Evolutionary conservation across 1,140 invertebrate species (phyloP).

Genomic region (Pollicipes pollicipes): DNA sequence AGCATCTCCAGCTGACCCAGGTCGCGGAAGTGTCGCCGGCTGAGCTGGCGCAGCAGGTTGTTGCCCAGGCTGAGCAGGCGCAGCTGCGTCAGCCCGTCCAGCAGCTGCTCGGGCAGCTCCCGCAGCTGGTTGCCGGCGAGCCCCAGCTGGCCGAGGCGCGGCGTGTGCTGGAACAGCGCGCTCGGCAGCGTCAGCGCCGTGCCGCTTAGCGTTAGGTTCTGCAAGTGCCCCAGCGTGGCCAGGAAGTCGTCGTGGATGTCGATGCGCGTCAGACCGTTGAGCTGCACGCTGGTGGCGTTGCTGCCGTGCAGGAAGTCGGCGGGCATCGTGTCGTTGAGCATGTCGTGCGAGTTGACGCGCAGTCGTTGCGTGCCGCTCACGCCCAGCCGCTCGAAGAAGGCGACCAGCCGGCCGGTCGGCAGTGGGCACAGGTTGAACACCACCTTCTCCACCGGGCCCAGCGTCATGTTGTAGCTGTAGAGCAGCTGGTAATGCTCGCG

Average conservation of each 20-base stretch:
- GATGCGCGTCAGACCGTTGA: background rate
- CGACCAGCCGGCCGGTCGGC: background rate
- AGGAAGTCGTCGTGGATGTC: background rate
- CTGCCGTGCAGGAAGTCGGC: background rate
- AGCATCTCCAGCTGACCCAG: conserved; percentile 21
- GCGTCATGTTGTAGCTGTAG: background rate
- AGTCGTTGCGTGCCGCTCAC: background rate
- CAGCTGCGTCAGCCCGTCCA: background rate
- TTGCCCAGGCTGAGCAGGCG: background rate
- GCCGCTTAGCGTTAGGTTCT: background rate
- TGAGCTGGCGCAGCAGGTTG: conserved; percentile 21
- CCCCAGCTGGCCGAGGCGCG: background rate
- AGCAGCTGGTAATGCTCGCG: background rate
- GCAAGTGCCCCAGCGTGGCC: background rate
- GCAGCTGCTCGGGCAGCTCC: background rate
- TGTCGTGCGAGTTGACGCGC: background rate
- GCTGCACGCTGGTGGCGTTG: background rate
- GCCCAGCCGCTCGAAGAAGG: background rate
- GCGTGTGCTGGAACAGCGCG: background rate
- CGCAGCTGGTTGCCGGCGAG: background rate
- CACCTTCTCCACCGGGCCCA: background rate
- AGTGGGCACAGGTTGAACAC: background rate
- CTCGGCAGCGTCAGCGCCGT: background rate
- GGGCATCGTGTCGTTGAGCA: background rate
- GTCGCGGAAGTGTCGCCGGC: conserved; percentile 37